A percentile compares a stretch with the other conserved stretches of the same genome.
These are phyloP conservation scores for Pyrocephalus nanus DNA, from an alignment of 2,797 vertebrate species.

Conservation along the genomic window DNA sequence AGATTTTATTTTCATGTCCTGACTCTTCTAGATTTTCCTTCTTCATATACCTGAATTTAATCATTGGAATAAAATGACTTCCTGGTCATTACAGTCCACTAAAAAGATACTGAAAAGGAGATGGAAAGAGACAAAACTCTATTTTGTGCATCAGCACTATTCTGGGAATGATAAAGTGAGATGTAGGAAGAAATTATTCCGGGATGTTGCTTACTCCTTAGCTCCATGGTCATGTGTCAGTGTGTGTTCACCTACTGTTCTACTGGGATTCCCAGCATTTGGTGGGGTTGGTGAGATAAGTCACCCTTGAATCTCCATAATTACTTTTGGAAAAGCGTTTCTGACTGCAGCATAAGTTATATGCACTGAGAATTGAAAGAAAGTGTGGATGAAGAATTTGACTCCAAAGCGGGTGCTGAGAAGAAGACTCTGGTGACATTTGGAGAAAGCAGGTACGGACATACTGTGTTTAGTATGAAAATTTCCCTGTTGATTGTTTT, in stretches of 20 bases:
- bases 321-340: not conserved
- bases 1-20: not conserved
- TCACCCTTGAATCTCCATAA: not conserved
- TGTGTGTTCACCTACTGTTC: rapidly evolving
- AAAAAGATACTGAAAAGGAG: not conserved
- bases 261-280: not conserved
- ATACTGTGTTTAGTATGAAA: not conserved
- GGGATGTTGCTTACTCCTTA: not conserved
- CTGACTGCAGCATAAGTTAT: not conserved
- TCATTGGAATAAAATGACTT: not conserved
- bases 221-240: not conserved
- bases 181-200: not conserved
- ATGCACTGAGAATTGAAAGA: not conserved
- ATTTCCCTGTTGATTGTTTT: not conserved
- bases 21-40: not conserved
- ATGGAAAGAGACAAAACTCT: not conserved
- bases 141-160: not conserved
- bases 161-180: not conserved
- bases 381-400: rapidly evolving
- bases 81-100: not conserved
- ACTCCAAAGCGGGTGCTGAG: not conserved
- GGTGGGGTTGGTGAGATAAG: not conserved
- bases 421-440: not conserved
- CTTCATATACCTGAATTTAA: not conserved
- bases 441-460: not conserved